Conservation (phyloP, 2,888 invertebrate genomes). For the Coenonympha arcania region DNA sequence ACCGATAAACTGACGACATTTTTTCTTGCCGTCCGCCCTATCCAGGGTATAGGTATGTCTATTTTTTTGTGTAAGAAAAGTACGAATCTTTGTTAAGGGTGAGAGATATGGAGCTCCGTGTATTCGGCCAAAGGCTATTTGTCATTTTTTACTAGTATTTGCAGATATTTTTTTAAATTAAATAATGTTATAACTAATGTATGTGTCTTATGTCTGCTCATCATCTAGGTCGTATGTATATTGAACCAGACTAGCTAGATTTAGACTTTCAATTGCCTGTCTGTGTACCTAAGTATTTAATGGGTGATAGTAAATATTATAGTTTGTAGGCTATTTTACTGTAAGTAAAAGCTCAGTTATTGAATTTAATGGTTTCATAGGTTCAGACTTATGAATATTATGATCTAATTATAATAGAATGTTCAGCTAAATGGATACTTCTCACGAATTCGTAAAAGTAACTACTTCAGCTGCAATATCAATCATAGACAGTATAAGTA, state of each 20-base stretch:
- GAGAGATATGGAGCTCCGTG: no score
- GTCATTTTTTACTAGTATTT: no score
- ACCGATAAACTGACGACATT: no score
- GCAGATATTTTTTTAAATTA: no score
- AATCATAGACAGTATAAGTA: no score
- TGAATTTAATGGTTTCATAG: background rate
- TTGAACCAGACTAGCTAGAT: slow-evolving; percentile 31
- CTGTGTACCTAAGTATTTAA: slow-evolving; percentile 26
- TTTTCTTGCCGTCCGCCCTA: no score
- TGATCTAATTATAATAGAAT: background rate
- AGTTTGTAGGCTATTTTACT: slow-evolving; percentile 20
- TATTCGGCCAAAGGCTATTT: no score
- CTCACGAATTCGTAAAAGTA: background rate
- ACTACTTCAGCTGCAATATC: no score
- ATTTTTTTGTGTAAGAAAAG: no score
- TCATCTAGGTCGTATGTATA: slow-evolving; percentile 14
- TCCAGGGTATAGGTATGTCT: no score
- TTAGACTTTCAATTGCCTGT: slow-evolving; percentile 33
- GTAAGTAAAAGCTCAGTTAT: slow-evolving; percentile 14
- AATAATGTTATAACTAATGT: no score
- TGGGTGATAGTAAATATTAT: slow-evolving; percentile 24
- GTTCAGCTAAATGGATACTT: background rate
- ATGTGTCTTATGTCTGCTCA: background rate
- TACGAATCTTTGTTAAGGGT: no score
- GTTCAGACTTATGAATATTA: background rate